Conservation (phyloP, 2,888 invertebrate species). For the Drosophila helvetica region DNA sequence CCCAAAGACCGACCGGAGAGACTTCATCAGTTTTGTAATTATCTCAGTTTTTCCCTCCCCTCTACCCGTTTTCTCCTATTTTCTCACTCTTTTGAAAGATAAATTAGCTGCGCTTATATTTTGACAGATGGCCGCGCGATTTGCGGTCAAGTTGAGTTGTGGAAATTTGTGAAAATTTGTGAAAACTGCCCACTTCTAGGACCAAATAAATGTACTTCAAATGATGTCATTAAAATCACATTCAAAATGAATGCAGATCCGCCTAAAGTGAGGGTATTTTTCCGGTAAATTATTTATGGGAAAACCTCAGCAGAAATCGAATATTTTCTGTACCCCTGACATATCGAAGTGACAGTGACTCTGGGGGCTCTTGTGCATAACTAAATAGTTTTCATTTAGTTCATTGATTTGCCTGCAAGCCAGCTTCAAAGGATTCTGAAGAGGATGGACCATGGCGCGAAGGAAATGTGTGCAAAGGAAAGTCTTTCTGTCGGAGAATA, state of each 20-base stretch:
- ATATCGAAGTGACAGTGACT: constrained; percentile 13
- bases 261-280: not conserved
- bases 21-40: constrained; percentile 37
- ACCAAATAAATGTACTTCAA: constrained; percentile 22
- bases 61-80: not conserved
- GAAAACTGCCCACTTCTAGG: constrained; percentile 1
- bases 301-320: not conserved
- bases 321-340: not conserved
- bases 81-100: constrained; percentile 34
- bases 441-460: not conserved
- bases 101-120: constrained; percentile 59
- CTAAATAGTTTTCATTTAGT: constrained; percentile 64
- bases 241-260: constrained; percentile 17
- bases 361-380: constrained; percentile 41
- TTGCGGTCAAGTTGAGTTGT: constrained; percentile 57
- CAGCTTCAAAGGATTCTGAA: not conserved
- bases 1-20: constrained; percentile 16
- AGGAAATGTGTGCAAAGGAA: not conserved
- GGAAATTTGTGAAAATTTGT: constrained; percentile 4
- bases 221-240: constrained; percentile 19
- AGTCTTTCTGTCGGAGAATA: not conserved
- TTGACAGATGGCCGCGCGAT: constrained; percentile 58
- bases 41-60: constrained; percentile 22
- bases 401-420: constrained; percentile 56
- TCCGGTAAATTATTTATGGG: constrained; percentile 28